These are phyloP conservation scores for Drosophila nasuta DNA, from an alignment of 1,140 invertebrate species.

Conservation along the genomic window DNA sequence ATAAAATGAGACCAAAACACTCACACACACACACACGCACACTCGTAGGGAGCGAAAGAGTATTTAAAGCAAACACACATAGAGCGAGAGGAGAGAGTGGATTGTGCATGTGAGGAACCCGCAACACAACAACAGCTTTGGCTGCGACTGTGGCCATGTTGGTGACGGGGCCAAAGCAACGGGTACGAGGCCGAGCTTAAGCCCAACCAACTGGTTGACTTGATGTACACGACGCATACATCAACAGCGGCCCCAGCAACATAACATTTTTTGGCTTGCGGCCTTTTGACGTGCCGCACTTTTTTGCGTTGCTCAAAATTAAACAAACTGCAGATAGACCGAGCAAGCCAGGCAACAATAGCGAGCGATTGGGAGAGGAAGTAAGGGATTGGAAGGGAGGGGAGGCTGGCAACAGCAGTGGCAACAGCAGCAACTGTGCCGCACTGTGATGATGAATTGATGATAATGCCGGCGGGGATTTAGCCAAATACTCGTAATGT, in stretches of 20 bases:
- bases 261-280: conserved; percentile 41
- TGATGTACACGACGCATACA: conserved; percentile 43
- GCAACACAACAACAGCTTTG: conserved; percentile 34
- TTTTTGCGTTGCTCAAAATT: conserved; percentile 57
- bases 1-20: conserved; percentile 3
- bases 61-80: conserved; percentile 53
- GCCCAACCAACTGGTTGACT: conserved; percentile 42
- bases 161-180: conserved; percentile 48
- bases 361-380: not conserved
- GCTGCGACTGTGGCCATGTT: conserved; percentile 63
- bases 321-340: conserved; percentile 60
- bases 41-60: not conserved
- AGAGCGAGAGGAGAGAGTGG: not conserved
- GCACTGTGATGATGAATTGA: conserved; percentile 80
- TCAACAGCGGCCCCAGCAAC: conserved; percentile 14
- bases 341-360: not conserved
- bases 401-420: not conserved
- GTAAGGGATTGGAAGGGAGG: not conserved
- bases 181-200: conserved; percentile 26
- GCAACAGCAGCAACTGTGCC: conserved; percentile 18
- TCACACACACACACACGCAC: conserved; percentile 31
- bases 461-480: conserved; percentile 70
- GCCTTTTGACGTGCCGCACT: conserved; percentile 43
- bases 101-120: conserved; percentile 47
- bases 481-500: conserved; percentile 54